These are phyloP conservation scores for Sturnira hondurensis DNA, from an alignment of 2,113 vertebrate genomes.

Conservation along the genomic window DNA sequence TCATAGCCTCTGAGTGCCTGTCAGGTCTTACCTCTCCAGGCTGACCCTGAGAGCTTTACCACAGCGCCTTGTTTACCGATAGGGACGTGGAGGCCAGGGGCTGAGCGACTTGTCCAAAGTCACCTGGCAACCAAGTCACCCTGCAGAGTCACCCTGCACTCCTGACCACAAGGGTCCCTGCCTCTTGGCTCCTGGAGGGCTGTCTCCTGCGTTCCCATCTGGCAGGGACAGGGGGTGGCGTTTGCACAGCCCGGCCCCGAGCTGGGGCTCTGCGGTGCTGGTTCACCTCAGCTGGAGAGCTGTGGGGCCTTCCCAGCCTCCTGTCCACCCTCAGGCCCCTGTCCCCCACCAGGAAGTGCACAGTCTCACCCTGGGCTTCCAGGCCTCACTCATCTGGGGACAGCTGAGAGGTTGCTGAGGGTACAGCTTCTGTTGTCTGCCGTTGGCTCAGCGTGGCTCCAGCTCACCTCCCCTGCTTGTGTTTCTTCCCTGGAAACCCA, in stretches of 20 bases:
- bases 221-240: accelerated
- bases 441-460: background rate
- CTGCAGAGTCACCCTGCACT: background rate
- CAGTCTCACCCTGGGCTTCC: background rate
- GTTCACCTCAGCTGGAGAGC: accelerated
- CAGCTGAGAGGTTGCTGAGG: background rate
- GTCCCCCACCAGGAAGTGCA: accelerated
- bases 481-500: background rate
- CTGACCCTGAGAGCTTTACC: background rate
- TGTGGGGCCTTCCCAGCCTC: background rate
- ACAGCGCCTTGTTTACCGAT: accelerated
- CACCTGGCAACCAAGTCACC: background rate
- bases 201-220: background rate
- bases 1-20: accelerated
- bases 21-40: background rate
- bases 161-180: too few relatives aligned
- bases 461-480: too few relatives aligned
- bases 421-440: background rate
- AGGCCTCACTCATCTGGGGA: background rate
- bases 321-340: background rate
- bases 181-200: background rate
- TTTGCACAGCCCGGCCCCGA: background rate
- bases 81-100: background rate
- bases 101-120: background rate
- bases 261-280: background rate